Evolutionary conservation across 2,113 vertebrate genomes (phyloP).

Genomic region (Plectropomus leopardus): DNA sequence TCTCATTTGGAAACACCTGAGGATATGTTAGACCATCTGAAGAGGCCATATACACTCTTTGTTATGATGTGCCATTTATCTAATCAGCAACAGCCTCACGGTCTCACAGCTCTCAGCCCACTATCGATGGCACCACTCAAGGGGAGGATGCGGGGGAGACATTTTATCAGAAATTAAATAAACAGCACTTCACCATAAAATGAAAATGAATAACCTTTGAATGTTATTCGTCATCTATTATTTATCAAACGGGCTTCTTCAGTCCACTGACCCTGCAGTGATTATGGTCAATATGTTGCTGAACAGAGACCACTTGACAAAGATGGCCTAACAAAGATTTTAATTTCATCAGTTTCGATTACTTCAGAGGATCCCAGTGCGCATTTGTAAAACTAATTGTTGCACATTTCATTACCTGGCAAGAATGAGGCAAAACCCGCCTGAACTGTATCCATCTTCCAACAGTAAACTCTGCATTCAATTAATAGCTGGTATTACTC

Average conservation of each 20-base stretch:
- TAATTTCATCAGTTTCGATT: slow-evolving; percentile 78
- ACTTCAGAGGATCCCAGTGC: slow-evolving; percentile 61
- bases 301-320: slow-evolving; percentile 66
- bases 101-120: slow-evolving; percentile 49
- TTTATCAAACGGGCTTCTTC: slow-evolving; percentile 70
- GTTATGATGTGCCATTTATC: slow-evolving; percentile 91
- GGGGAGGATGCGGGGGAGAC: slow-evolving; percentile 56
- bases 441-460: slow-evolving; percentile 46
- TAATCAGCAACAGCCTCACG: slow-evolving; percentile 87
- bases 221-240: slow-evolving; percentile 77
- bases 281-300: slow-evolving; percentile 76
- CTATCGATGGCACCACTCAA: slow-evolving; percentile 43
- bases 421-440: slow-evolving; percentile 36
- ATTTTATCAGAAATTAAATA: slow-evolving; percentile 78
- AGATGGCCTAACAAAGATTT: slow-evolving; percentile 66
- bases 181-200: slow-evolving; percentile 73
- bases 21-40: slow-evolving; percentile 90
- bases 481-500: slow-evolving; percentile 47
- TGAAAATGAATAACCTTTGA: slow-evolving; percentile 82
- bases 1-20: slow-evolving; percentile 97
- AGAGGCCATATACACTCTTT: slow-evolving; percentile 92
- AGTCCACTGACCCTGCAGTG: slow-evolving; percentile 75
- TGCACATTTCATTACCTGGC: slow-evolving; percentile 70
- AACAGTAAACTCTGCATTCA: slow-evolving; percentile 33
- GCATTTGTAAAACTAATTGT: slow-evolving; percentile 73